Conservation (phyloP, 2,113 vertebrate genomes). For the Dicerorhinus sumatrensis region DNA sequence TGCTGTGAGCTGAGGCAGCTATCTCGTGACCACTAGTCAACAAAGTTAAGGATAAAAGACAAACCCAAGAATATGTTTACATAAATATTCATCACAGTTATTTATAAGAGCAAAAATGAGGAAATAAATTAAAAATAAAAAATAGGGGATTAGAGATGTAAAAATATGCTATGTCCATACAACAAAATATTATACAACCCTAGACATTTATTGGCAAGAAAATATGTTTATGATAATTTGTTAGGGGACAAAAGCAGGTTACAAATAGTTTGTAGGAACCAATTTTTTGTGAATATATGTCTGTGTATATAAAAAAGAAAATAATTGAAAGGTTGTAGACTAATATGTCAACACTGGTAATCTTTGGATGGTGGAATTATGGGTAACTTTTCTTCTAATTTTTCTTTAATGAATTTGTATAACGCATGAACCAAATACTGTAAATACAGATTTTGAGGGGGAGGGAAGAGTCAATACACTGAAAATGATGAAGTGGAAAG, state of each 20-base stretch:
- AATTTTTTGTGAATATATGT: background rate
- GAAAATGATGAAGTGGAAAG: background rate
- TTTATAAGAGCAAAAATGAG: background rate
- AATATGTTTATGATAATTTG: background rate
- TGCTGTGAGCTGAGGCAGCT: background rate
- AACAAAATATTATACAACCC: background rate
- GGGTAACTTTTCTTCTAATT: background rate
- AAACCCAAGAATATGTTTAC: background rate
- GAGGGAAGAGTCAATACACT: too few relatives aligned
- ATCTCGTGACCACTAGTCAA: background rate
- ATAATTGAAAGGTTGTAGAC: background rate
- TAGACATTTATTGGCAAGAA: background rate
- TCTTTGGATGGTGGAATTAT: background rate
- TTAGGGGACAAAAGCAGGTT: background rate
- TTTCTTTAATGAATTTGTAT: background rate
- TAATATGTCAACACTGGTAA: accelerated
- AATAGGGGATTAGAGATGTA: background rate
- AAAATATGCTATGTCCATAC: background rate
- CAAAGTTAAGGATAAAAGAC: background rate
- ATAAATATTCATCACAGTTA: background rate
- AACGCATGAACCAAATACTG: background rate
- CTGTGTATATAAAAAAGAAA: background rate
- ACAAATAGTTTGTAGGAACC: background rate
- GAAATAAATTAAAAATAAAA: background rate
- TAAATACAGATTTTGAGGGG: background rate